Percentiles rank a stretch among this genome's conserved stretches.
Evolutionary conservation across 2,113 vertebrate species (phyloP).

Genomic region (Xiphorhynchus elegans): DNA sequence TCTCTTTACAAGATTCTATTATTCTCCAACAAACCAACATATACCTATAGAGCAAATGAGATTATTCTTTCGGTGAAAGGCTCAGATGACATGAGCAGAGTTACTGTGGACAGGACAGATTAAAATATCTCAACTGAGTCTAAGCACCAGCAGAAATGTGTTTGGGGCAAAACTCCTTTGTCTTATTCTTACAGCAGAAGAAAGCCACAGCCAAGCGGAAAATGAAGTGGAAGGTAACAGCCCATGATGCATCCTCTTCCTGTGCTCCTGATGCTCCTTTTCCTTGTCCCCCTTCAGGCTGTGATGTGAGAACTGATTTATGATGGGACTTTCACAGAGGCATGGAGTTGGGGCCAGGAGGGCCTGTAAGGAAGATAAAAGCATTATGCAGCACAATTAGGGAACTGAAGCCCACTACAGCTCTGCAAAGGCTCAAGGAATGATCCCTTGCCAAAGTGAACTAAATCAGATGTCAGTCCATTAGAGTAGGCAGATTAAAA

Average conservation of each 20-base stretch:
- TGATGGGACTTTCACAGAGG: not conserved
- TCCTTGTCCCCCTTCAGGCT: not conserved
- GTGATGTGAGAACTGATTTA: not conserved
- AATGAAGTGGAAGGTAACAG: not conserved
- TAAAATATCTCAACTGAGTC: not conserved
- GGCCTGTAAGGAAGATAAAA: not conserved
- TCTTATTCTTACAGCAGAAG: not conserved
- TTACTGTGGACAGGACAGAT: not conserved
- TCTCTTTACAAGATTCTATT: not conserved
- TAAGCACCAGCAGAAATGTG: not conserved
- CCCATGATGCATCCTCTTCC: not conserved
- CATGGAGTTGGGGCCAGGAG: not conserved
- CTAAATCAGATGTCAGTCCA: conserved; percentile 18
- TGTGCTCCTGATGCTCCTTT: not conserved
- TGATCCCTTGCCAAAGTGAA: not conserved
- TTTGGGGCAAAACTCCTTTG: not conserved
- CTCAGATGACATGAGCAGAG: not conserved
- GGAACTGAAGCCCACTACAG: not conserved
- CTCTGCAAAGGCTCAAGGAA: fast-evolving
- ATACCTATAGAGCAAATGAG: not conserved
- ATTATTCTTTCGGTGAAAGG: not conserved
- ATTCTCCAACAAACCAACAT: not conserved
- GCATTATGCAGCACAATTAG: not conserved
- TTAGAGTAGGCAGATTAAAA: conserved; percentile 7
- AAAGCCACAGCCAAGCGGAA: not conserved